Conservation (phyloP, 2,113 vertebrate species). For the Upupa epops region DNA sequence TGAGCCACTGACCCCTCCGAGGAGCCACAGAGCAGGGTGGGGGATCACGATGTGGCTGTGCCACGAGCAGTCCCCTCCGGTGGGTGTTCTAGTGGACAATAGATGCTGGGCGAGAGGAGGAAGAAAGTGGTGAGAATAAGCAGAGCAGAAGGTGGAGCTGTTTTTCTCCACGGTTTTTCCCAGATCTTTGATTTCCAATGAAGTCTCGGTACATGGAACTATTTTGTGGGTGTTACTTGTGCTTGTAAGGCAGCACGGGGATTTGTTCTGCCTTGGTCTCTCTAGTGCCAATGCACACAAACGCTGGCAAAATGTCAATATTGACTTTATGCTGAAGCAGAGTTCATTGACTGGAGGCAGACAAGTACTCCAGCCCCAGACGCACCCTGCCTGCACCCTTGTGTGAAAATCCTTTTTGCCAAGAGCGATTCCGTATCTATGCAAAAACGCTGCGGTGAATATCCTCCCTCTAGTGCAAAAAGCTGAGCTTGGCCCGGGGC, state of each 20-base stretch:
- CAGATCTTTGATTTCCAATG: background rate
- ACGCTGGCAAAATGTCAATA: background rate
- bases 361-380: background rate
- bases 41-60: background rate
- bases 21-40: background rate
- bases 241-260: background rate
- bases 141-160: background rate
- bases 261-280: background rate
- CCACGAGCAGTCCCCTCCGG: background rate
- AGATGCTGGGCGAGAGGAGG: background rate
- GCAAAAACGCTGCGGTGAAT: background rate
- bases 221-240: too few relatives aligned
- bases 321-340: slow-evolving; percentile 10
- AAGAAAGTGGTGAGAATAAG: background rate
- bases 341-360: background rate
- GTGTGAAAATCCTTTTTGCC: background rate
- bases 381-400: background rate
- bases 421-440: background rate
- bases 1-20: accelerated
- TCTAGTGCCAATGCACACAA: background rate
- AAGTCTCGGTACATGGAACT: background rate
- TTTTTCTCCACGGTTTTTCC: background rate
- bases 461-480: background rate
- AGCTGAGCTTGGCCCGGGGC: background rate
- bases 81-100: background rate